A percentile compares a stretch with the other conserved stretches of the same genome.
These are phyloP conservation scores for Drosophila lutescens DNA, from an alignment of 2,888 invertebrate species.

Conservation along the genomic window DNA sequence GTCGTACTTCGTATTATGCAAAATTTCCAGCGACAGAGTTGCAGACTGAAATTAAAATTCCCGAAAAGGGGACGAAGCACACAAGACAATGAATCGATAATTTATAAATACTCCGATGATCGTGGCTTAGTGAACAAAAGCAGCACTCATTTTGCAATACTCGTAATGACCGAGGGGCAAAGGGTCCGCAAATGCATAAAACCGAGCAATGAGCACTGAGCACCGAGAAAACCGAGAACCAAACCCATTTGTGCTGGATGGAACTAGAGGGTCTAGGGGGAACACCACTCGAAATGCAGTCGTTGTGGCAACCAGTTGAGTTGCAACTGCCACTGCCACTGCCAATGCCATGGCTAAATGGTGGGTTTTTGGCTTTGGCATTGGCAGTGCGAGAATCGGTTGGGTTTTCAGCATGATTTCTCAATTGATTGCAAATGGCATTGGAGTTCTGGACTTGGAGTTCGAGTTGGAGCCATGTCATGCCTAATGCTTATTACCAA, in stretches of 20 bases:
- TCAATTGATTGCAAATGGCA: slow-evolving; percentile 47
- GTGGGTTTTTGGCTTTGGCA: slow-evolving; percentile 28
- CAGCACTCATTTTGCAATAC: slow-evolving; percentile 33
- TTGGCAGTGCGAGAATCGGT: slow-evolving; percentile 27
- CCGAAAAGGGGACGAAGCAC: neutral
- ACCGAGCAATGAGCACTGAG: slow-evolving; percentile 1
- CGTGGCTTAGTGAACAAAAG: slow-evolving; percentile 21
- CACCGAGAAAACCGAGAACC: slow-evolving; percentile 4
- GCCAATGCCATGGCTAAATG: slow-evolving; percentile 37
- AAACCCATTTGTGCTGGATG: slow-evolving; percentile 11
- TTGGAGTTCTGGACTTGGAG: slow-evolving; percentile 6
- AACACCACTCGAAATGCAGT: slow-evolving; percentile 28
- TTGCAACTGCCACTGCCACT: slow-evolving; percentile 38
- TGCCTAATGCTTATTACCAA: slow-evolving; percentile 69
- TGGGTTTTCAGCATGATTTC: slow-evolving; percentile 63
- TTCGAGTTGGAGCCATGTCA: slow-evolving; percentile 15
- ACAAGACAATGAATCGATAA: slow-evolving; percentile 36
- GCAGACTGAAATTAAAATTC: slow-evolving; percentile 5
- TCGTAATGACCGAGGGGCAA: slow-evolving; percentile 1
- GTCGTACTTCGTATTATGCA: slow-evolving; percentile 56
- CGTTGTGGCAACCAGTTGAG: slow-evolving; percentile 51
- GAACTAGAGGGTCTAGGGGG: neutral
- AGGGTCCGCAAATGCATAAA: slow-evolving; percentile 13
- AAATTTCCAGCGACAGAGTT: slow-evolving; percentile 41
- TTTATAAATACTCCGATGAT: slow-evolving; percentile 31